Base-by-base conservation (phyloP, 2,888 invertebrate species). In the Aspidiotus destructor region DNA sequence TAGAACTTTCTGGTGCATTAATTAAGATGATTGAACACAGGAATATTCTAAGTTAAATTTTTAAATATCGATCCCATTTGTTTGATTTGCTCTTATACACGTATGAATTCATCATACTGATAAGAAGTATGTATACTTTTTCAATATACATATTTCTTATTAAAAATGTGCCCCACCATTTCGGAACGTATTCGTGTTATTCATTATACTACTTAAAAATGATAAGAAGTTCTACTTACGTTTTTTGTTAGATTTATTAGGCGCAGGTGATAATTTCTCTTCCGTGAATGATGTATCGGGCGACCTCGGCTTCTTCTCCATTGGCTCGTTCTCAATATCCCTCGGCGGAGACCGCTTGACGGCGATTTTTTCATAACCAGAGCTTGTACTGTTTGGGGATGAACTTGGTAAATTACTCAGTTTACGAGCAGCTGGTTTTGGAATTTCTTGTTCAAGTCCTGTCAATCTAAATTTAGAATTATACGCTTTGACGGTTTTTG, bases 391-490 rank as follows among this genome's bases (percentile, higher is more conserved):
- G 11, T 8, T 17, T 3, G 60, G 41, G 6, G 41, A 11, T 9
- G 41, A 11, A 17, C 8, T 0, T 11, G 42, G 2, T 28, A 28
- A 28, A 9, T 62, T 1, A 8, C 58, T 62, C 8, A 53, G 1
- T 48, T 11, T 60, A 8, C 60, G 62, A 15, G 77, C 73, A 72
- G 85, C 82, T 76, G 84, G 85, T 74, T 87, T 84, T 2, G 84
- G 89, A 75, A 89, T 89, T 79, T 89, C 91, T 77, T 93, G 92
- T 76, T 89, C 90, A 67, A 94, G 78, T 52, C 93, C 94, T 74
- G 92, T 93, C 62, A 92, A 92, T 73, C 95, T 84, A 80, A 94
- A 92, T 79, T 91, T 92, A 0, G 92, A 89, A 78, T 92, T 86
- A 77, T 87, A 92, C 15, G 89, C 88, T 82, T 94, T 95, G 0